phyloP scores from a whole-genome alignment of 2,113 vertebrate genomes.

The Nymphicus hollandicus region DNA sequence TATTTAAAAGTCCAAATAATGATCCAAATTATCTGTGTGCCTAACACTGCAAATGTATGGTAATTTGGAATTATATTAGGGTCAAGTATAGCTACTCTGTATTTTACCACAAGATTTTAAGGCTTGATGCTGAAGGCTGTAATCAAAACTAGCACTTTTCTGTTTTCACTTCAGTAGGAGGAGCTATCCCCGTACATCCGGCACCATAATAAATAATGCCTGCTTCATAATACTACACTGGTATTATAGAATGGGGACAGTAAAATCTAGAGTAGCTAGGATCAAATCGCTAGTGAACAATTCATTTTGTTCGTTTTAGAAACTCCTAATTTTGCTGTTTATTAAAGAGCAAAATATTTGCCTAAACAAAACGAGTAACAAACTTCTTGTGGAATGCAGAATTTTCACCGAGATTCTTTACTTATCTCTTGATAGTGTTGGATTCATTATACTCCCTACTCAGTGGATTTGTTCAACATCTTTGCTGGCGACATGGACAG shows the following conservation, averaged over 20 bases:
- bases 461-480: neutral
- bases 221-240: too few relatives aligned
- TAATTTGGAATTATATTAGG: neutral
- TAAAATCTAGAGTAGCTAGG: neutral
- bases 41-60: neutral
- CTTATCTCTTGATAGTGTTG: neutral
- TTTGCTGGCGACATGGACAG: too few relatives aligned
- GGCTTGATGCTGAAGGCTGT: neutral
- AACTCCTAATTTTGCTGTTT: neutral
- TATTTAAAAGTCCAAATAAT: neutral
- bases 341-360: neutral
- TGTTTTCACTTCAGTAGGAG: too few relatives aligned
- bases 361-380: neutral
- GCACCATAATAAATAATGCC: too few relatives aligned
- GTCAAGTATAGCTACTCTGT: rapidly evolving
- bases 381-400: neutral
- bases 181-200: too few relatives aligned
- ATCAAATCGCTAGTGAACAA: neutral
- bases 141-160: neutral
- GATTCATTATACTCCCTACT: neutral
- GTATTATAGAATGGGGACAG: neutral
- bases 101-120: neutral
- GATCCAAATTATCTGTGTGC: neutral
- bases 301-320: neutral
- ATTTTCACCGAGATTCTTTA: neutral